Percentiles rank a stretch among this genome's conserved stretches.
Conservation (phyloP, 2,888 invertebrate species). For the Phalera bucephala region DNA sequence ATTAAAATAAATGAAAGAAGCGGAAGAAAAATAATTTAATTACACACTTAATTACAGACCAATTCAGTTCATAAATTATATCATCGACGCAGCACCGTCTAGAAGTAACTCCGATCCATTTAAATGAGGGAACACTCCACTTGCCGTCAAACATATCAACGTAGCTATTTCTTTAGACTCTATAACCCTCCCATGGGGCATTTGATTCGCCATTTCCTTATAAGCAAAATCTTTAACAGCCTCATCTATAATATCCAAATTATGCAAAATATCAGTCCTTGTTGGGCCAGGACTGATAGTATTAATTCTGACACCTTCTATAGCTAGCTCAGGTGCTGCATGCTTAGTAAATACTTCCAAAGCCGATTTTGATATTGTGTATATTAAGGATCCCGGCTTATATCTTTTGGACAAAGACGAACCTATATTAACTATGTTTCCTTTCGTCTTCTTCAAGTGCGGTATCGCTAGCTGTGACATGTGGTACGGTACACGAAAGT, state of each 20-base stretch:
- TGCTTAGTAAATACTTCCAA: slow-evolving; percentile 43
- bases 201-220: slow-evolving; percentile 24
- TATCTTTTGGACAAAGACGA: slow-evolving; percentile 40
- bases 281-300: slow-evolving; percentile 48
- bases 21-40: too few relatives aligned
- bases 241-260: slow-evolving; percentile 29
- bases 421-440: slow-evolving; percentile 51
- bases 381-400: slow-evolving; percentile 43
- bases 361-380: slow-evolving; percentile 43
- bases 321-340: slow-evolving; percentile 42
- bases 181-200: slow-evolving; percentile 38
- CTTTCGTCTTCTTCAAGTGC: slow-evolving; percentile 47
- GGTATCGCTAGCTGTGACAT: slow-evolving; percentile 47
- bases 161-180: slow-evolving; percentile 47
- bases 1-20: background rate
- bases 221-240: slow-evolving; percentile 23
- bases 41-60: background rate
- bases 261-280: slow-evolving; percentile 41
- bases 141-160: slow-evolving; percentile 47
- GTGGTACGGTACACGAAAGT: slow-evolving; percentile 48
- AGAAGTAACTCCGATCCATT: slow-evolving; percentile 48
- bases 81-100: slow-evolving; percentile 43
- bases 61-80: slow-evolving; percentile 7
- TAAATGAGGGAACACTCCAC: slow-evolving; percentile 48
- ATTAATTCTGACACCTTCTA: slow-evolving; percentile 51